Evolutionary conservation across 2,888 invertebrate species (phyloP).

Genomic region (Eristalinus sepulchralis): DNA sequence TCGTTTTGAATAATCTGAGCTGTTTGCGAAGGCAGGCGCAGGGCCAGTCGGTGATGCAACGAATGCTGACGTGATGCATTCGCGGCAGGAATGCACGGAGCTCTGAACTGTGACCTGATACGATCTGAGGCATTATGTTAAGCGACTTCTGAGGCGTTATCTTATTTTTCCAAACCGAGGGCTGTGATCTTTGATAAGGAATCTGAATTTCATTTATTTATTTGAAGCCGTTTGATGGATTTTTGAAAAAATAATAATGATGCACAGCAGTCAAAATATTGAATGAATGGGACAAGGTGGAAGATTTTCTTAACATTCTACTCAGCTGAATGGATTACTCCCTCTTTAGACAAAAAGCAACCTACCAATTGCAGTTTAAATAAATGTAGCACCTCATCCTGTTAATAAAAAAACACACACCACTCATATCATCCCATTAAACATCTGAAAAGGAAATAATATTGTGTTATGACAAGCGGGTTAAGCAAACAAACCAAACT

Average conservation of each 20-base stretch:
- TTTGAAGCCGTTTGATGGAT: background rate
- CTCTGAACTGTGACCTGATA: background rate
- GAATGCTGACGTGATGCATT: conserved; percentile 19
- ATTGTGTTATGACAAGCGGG: too few species aligned
- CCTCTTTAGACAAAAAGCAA: too few species aligned
- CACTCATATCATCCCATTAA: too few species aligned
- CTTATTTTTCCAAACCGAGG: background rate
- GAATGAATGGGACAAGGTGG: background rate
- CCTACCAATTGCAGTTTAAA: too few species aligned
- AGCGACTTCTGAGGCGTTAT: background rate
- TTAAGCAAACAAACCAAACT: too few species aligned
- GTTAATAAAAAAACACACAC: too few species aligned
- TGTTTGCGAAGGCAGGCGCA: background rate
- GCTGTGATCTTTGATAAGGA: background rate
- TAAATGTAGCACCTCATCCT: too few species aligned
- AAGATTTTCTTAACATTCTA: background rate
- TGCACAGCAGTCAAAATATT: too few species aligned
- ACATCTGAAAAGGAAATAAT: too few species aligned
- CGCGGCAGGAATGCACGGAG: background rate
- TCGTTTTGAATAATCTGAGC: background rate
- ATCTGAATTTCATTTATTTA: background rate
- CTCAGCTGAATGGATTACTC: too few species aligned
- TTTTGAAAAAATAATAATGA: background rate
- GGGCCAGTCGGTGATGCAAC: conserved; percentile 7
- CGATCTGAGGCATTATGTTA: background rate